A percentile compares a stretch with the other conserved stretches of the same genome.
Evolutionary conservation across 2,797 vertebrate species (phyloP).

Genomic region (Aphelocoma californica): DNA sequence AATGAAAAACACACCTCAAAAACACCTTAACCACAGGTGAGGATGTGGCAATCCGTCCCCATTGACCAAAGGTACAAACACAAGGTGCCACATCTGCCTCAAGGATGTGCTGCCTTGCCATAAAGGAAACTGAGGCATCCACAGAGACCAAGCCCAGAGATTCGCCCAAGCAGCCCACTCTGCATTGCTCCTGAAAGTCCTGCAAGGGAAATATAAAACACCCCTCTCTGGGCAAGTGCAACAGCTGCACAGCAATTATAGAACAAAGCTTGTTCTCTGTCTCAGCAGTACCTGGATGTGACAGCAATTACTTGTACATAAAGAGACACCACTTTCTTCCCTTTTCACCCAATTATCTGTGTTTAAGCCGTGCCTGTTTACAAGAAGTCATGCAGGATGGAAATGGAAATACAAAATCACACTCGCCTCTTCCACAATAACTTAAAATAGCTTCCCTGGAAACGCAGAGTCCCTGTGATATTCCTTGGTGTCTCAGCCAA

Average conservation of each 20-base stretch:
- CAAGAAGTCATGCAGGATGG: not conserved
- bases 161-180: not conserved
- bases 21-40: rapidly evolving
- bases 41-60: no score
- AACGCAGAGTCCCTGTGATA: not conserved
- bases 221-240: not conserved
- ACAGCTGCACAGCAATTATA: not conserved
- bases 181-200: not conserved
- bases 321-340: not conserved
- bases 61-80: not conserved
- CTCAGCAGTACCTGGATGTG: not conserved
- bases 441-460: conserved; percentile 2
- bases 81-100: not conserved
- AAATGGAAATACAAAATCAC: not conserved
- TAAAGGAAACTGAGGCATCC: not conserved
- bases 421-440: not conserved
- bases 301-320: not conserved
- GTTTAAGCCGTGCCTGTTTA: not conserved
- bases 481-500: not conserved
- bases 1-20: not conserved
- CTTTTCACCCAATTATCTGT: not conserved
- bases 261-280: not conserved
- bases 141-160: not conserved
- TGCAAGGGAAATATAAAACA: not conserved
- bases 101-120: not conserved